phyloP scores from a whole-genome alignment of 2,797 vertebrate species.

The Acanthurus lineatus region DNA sequence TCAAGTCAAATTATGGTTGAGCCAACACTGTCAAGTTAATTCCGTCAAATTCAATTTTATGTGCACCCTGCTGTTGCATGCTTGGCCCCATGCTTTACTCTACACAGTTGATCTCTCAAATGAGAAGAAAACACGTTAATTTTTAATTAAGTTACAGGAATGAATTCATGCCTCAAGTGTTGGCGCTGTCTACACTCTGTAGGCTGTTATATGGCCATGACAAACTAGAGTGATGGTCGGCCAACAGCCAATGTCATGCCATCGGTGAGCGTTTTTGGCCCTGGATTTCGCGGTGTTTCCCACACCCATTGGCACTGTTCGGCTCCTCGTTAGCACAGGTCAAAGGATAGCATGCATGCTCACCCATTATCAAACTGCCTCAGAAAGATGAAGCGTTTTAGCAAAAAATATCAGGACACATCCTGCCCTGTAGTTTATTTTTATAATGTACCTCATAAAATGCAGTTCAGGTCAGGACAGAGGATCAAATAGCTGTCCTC shows the following conservation, averaged over 20 bases:
- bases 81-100: conserved; percentile 30
- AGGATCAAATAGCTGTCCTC: conserved; percentile 23
- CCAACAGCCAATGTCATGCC: too few species aligned
- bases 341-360: background rate
- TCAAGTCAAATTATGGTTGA: conserved; percentile 48
- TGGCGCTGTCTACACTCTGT: conserved; percentile 3
- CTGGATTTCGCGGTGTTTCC: too few species aligned
- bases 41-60: conserved; percentile 59
- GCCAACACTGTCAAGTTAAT: conserved; percentile 57
- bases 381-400: background rate
- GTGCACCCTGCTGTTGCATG: conserved; percentile 43
- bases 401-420: background rate
- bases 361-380: background rate
- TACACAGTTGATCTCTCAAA: conserved; percentile 32
- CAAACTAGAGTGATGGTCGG: too few species aligned
- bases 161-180: conserved; percentile 38
- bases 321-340: background rate
- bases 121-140: conserved; percentile 65
- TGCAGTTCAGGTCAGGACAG: background rate
- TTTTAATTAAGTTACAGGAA: conserved; percentile 54
- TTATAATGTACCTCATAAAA: conserved; percentile 3
- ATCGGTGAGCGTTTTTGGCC: too few species aligned
- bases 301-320: too few species aligned
- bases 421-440: background rate
- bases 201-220: background rate